Conservation (phyloP, 1,140 invertebrate genomes). For the Lepidurus apus region DNA sequence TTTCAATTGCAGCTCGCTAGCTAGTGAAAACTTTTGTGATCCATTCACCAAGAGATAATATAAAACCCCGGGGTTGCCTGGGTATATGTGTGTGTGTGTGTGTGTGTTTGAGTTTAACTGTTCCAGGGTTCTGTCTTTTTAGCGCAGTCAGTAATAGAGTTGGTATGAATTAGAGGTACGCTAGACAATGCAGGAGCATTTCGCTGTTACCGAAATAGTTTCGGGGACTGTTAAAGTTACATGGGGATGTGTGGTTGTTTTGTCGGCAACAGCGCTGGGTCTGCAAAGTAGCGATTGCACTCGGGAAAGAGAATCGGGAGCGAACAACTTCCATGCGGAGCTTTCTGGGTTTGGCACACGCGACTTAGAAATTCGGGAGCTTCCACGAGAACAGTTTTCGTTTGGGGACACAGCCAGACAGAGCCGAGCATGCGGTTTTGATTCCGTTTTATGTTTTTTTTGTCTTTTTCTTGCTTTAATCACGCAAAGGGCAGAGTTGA, state of each 20-base stretch:
- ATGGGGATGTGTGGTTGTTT: not conserved
- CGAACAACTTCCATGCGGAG: not conserved
- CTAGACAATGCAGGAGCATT: not conserved
- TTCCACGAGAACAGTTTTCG: not conserved
- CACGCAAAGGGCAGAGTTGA: too few relatives aligned
- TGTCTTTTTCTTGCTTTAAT: too few relatives aligned
- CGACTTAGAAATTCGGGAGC: not conserved
- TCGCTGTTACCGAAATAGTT: not conserved
- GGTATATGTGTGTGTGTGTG: too few relatives aligned
- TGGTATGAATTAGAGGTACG: constrained; percentile 5
- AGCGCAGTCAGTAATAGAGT: constrained; percentile 2
- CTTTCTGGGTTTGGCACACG: not conserved
- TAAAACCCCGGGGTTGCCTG: too few relatives aligned
- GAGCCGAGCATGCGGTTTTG: too few relatives aligned
- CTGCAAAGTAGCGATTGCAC: not conserved
- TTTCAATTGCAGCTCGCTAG: too few relatives aligned
- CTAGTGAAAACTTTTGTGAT: too few relatives aligned
- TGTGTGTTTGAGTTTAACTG: not conserved
- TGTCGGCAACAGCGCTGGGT: not conserved
- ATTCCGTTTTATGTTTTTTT: too few relatives aligned
- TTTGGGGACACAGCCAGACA: not conserved
- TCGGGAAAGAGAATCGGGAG: not conserved
- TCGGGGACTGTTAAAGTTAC: not conserved
- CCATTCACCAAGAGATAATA: too few relatives aligned
- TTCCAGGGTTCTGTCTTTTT: constrained; percentile 2